phyloP scores from a whole-genome alignment of 92 coral and sea anemone species.

The Porites evermanni region DNA sequence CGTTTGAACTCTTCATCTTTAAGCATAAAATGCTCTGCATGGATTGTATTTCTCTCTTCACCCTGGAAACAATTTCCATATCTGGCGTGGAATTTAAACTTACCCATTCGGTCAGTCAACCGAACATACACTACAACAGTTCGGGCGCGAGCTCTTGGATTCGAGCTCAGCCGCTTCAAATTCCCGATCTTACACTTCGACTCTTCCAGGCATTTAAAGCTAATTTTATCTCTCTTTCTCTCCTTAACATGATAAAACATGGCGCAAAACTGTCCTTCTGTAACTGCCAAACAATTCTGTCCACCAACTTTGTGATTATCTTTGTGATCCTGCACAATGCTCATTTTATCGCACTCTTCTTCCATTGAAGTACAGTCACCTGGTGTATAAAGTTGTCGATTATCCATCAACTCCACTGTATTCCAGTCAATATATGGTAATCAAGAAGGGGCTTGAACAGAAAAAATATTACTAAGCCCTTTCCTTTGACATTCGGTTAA shows the following conservation, averaged over 20 bases:
- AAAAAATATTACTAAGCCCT: no score
- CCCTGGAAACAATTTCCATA: slow-evolving; percentile 41
- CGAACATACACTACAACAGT: slow-evolving; percentile 34
- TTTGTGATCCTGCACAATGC: slow-evolving; percentile 18
- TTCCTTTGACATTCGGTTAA: no score
- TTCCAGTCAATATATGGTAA: slow-evolving; percentile 9
- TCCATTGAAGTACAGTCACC: background rate
- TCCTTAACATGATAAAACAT: slow-evolving; percentile 28
- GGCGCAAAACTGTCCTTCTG: slow-evolving; percentile 29
- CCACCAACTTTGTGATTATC: slow-evolving; percentile 31
- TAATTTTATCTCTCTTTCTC: slow-evolving; percentile 9
- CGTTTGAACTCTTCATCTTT: slow-evolving; percentile 27
- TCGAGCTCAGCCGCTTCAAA: background rate
- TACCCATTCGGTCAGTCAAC: background rate
- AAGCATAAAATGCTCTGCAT: slow-evolving; percentile 46
- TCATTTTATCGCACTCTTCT: background rate
- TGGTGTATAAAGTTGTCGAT: background rate
- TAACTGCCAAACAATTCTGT: background rate
- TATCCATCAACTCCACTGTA: slow-evolving; percentile 3
- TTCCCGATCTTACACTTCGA: slow-evolving; percentile 6
- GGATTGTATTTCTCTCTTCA: slow-evolving; percentile 15
- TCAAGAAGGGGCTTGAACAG: background rate
- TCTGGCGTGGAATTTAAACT: slow-evolving; percentile 41
- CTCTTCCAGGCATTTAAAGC: slow-evolving; percentile 7
- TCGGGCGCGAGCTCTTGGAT: background rate